phyloP scores from a whole-genome alignment of 2,888 invertebrate genomes.

The Teleiodes luculella region DNA sequence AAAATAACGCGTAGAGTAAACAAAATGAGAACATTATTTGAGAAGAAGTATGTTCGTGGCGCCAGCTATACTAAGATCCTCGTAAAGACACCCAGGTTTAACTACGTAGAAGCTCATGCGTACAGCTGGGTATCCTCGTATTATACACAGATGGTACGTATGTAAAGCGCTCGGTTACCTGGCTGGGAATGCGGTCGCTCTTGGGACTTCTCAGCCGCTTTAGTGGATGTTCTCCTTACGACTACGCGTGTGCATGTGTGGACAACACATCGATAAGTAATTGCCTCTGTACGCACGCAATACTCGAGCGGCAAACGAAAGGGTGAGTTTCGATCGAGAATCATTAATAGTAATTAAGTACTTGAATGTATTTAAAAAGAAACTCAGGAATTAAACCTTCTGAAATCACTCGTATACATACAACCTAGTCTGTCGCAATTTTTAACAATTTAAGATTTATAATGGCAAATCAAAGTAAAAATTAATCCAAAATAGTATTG shows the following conservation, averaged over 20 bases:
- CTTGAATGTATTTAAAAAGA: neutral
- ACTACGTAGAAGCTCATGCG: slow-evolving; percentile 67
- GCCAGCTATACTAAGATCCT: slow-evolving; percentile 34
- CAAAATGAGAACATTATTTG: neutral
- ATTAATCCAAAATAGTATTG: too few species aligned
- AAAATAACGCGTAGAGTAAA: neutral
- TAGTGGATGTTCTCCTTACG: slow-evolving; percentile 79
- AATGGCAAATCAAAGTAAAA: too few species aligned
- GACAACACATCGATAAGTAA: slow-evolving; percentile 76
- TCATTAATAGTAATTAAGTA: neutral
- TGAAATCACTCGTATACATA: too few species aligned
- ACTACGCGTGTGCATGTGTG: slow-evolving; percentile 78
- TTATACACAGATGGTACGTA: slow-evolving; percentile 40
- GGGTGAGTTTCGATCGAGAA: slow-evolving; percentile 12
- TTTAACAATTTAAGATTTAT: too few species aligned
- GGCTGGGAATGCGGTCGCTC: slow-evolving; percentile 79
- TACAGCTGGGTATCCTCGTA: slow-evolving; percentile 51
- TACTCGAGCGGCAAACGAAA: slow-evolving; percentile 54
- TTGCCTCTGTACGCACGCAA: slow-evolving; percentile 47
- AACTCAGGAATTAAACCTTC: too few species aligned
- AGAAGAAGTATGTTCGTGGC: slow-evolving; percentile 21
- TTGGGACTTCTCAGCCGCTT: slow-evolving; percentile 79
- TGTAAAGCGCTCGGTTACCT: slow-evolving; percentile 73
- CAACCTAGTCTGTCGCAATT: too few species aligned
- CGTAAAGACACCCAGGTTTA: slow-evolving; percentile 41